A percentile compares a stretch with the other conserved stretches of the same genome.
phyloP scores from a whole-genome alignment of 2,888 invertebrate genomes.

The Protodeltote pygarga region DNA sequence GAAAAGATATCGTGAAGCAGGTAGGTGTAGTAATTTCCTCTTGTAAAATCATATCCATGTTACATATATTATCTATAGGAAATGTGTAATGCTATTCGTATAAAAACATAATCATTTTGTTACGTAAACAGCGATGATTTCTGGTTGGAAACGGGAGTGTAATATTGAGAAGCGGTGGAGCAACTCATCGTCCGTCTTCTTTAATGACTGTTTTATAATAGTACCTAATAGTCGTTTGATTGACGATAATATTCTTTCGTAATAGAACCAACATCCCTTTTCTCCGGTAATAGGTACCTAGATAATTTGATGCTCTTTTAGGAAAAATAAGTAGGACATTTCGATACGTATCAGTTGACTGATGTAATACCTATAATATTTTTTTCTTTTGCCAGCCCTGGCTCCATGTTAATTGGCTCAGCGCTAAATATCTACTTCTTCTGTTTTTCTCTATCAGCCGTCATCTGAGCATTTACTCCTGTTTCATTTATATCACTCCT shows the following conservation, averaged over 20 bases:
- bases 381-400: too few species aligned
- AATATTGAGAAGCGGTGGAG: conserved; percentile 21
- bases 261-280: conserved; percentile 29
- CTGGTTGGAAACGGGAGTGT: conserved; percentile 33
- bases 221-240: conserved; percentile 43
- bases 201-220: conserved; percentile 48
- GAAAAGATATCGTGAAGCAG: conserved; percentile 23
- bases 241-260: conserved; percentile 47
- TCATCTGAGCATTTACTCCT: too few species aligned
- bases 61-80: conserved; percentile 1
- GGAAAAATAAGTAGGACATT: conserved; percentile 36
- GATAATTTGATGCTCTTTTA: conserved; percentile 25
- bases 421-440: too few species aligned
- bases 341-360: conserved; percentile 5
- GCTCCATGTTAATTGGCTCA: too few species aligned
- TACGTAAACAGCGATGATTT: conserved; percentile 36
- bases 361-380: conserved; percentile 22
- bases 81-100: conserved; percentile 31
- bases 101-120: conserved; percentile 30
- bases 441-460: too few species aligned
- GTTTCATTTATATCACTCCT: too few species aligned
- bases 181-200: conserved; percentile 34
- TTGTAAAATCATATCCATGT: conserved; percentile 12
- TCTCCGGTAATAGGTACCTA: conserved; percentile 25
- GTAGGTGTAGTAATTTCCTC: conserved; percentile 35